phyloP scores from a whole-genome alignment of 2,113 vertebrate species.

The Archocentrus centrarchus region DNA sequence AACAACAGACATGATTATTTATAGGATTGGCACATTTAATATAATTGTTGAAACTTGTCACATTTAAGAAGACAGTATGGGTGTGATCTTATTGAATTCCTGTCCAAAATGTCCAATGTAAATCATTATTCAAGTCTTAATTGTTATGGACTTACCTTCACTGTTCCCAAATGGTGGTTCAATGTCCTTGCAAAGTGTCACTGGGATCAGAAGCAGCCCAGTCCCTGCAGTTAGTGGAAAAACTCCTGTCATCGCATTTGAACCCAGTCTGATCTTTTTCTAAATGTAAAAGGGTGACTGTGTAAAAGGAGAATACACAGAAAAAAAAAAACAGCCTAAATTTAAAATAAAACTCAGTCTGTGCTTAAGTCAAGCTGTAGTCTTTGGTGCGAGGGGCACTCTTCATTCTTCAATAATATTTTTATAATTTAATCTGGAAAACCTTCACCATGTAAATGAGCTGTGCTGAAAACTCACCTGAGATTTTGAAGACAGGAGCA shows the following conservation, averaged over 20 bases:
- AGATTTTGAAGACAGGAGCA: neutral
- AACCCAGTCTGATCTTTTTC: no score
- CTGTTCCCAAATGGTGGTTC: neutral
- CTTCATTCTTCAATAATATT: neutral
- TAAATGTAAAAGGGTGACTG: no score
- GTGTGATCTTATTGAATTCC: neutral
- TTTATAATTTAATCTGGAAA: neutral
- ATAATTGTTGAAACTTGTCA: neutral
- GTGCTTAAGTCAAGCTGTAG: no score
- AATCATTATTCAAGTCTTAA: neutral
- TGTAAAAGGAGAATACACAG: no score
- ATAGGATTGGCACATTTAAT: neutral
- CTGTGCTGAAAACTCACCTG: no score
- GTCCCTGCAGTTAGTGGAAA: neutral
- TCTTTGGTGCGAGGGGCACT: neutral
- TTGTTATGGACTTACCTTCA: neutral
- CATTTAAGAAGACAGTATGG: neutral
- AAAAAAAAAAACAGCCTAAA: no score
- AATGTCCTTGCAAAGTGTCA: neutral
- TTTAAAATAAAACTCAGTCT: no score
- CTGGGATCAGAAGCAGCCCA: neutral
- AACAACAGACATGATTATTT: fast-evolving
- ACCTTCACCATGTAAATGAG: no score
- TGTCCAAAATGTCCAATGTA: neutral
- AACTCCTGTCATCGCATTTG: neutral